Evolutionary conservation across 2,797 vertebrate species (phyloP), one percentile per base, ranked within the genome.

Genomic region (Peromyscus nudipes): DNA sequence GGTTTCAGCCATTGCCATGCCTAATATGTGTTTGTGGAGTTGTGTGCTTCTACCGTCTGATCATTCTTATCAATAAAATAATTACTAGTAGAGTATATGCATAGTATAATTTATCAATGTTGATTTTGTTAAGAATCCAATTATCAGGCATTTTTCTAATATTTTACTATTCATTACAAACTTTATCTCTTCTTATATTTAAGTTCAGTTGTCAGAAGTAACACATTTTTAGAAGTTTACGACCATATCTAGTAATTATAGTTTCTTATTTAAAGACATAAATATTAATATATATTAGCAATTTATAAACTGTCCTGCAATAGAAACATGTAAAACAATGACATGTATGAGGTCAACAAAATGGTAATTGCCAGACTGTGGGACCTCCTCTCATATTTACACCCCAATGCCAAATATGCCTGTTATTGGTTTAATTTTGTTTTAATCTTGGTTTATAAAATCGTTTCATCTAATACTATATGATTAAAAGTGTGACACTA

Each of bases 401-500:
- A 64, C 4, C 14, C 52, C 9, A 16, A 43, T 57, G 40, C 9
- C 37, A 77, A 6, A 67, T 69, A 55, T 90, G 25, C 37, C 25
- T 83, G 8, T 23, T 89, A 27, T 52, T 87, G 5, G 2, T 57
- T 93, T 86, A 89, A 86, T 86, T 82, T n/a, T 75, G 2, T 83
- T 52, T 97, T 11, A 31, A n/a, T 49, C 40, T 83, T 79, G 9
- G 1, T 82, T 31, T 34, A 80, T 46, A 91, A 73, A 84, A 77
- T 46, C 31, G 12, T 49, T 64, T 4, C 2, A 96, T 64, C 40
- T n/a, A 80, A 43, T 46, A 67, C 21, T 25, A 92, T 91, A 27
- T 94, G 14, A 69, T 86, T 86, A 43, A 79, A 82, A 94, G 67
- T 23, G 11, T 29, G 31, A n/a, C 91, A 88, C 8, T 93, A 57